Evolutionary conservation across 2,888 invertebrate species (phyloP), one percentile per base, ranked within the genome.

Genomic region (Eilema sororculum): DNA sequence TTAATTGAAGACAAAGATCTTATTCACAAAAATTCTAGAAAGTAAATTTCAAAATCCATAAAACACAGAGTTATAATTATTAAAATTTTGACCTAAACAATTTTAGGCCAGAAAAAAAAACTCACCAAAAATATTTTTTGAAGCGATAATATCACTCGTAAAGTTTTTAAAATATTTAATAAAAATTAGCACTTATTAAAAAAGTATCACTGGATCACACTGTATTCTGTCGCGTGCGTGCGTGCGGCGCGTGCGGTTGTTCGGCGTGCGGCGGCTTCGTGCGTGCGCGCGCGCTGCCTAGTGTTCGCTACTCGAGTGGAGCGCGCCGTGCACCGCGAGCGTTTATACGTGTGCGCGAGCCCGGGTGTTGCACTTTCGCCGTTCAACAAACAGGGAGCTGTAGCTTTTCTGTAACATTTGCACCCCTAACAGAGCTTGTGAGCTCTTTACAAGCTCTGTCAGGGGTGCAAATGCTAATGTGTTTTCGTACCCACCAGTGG

Each of bases 281-380:
- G 76, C 79, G 76, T 67, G 86, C 88, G 91, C 90, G 89, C 90
- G 88, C 89, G 86, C 88, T 76, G 80, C 86, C 81, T 79, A 86
- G 81, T 75, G 82, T 84, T 86, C 84, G 77, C 84, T 85, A 86
- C 90, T 91, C 90, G 91, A 94, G 89, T 93, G 94, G 85, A 87
- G 87, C 86, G 87, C 87, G 86, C 79, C 85, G 81, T 74, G 80
- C 79, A 76, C 72, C 67, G 88, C 90, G 75, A 84, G 77, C 84
- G 93, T 89, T 93, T 95, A 91, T 95, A 95, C 94, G 88, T 78
- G 88, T 78, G 62, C 78, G 75, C 78, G 81, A 86, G 89, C 84
- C 87, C 88, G 87, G 88, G 82, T 87, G 83, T 80, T 87, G 87
- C 87, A 94, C 95, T 95, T 95, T 95, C 95, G 94, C 93, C 88